Evolutionary conservation across 2,113 vertebrate species (phyloP).

Genomic region (Alectura lathami): DNA sequence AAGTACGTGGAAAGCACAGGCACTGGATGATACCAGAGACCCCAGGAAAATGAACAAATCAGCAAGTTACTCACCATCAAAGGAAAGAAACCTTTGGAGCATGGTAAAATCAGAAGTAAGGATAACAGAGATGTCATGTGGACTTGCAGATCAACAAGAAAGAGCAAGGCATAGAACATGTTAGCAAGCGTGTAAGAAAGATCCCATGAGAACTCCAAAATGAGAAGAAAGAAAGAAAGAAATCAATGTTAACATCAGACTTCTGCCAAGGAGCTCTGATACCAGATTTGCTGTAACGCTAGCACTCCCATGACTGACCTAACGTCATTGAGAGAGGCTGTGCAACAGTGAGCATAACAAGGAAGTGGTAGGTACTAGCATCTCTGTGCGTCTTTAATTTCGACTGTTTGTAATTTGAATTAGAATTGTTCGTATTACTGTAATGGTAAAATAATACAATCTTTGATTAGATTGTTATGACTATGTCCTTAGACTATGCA

Average conservation of each 20-base stretch:
- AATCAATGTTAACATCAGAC: accelerated
- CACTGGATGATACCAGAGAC: background rate
- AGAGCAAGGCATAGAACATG: background rate
- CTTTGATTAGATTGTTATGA: background rate
- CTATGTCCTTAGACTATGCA: background rate
- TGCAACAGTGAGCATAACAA: background rate
- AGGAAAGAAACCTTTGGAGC: background rate
- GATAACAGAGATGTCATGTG: background rate
- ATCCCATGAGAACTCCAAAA: background rate
- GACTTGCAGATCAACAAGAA: background rate
- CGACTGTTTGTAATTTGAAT: background rate
- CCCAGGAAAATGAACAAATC: background rate
- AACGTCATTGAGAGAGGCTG: background rate
- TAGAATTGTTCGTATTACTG: background rate
- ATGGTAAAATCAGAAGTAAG: background rate
- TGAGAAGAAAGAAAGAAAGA: background rate
- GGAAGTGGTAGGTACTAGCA: background rate
- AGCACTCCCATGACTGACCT: background rate
- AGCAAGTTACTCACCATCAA: background rate
- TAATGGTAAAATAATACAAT: background rate
- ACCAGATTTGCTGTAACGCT: background rate
- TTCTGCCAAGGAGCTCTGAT: background rate
- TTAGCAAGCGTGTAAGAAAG: background rate
- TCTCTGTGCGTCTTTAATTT: background rate
- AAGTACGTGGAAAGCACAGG: background rate